Conservation (phyloP, 2,797 vertebrate species). For the Sebastiscus tertius region DNA sequence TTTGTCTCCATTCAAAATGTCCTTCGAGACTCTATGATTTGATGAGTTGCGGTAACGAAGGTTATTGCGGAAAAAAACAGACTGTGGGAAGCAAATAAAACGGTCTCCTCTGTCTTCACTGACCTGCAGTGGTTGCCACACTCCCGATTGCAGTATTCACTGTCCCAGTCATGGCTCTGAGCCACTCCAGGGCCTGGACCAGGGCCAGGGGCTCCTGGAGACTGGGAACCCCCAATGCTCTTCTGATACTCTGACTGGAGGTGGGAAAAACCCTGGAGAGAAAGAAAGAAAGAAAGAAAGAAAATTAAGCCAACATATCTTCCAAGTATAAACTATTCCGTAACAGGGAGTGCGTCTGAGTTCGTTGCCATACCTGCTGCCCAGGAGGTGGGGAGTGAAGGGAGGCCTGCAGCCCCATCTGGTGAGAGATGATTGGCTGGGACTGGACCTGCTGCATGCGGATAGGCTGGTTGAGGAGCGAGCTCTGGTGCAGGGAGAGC, state of each 20-base stretch:
- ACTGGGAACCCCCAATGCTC: constrained; percentile 90
- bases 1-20: neutral
- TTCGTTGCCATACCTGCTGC: constrained; percentile 87
- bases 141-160: constrained; percentile 94
- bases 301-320: neutral
- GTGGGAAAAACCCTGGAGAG: constrained; percentile 91
- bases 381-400: constrained; percentile 94
- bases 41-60: neutral
- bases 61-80: neutral
- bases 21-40: neutral
- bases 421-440: constrained; percentile 93
- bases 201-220: constrained; percentile 89
- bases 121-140: constrained; percentile 98
- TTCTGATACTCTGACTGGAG: constrained; percentile 94
- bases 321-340: neutral
- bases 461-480: constrained; percentile 94
- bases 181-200: constrained; percentile 86
- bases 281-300: neutral
- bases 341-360: neutral
- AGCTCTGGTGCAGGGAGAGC: constrained; percentile 93
- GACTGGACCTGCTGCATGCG: constrained; percentile 97
- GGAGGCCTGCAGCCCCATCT: constrained; percentile 97
- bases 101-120: constrained; percentile 40
- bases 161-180: constrained; percentile 93
- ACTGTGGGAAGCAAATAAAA: constrained; percentile 2